Percentiles rank a stretch among this genome's conserved stretches.
Conservation (phyloP, 2,888 invertebrate genomes). For the Aphidoletes aphidimyza region DNA sequence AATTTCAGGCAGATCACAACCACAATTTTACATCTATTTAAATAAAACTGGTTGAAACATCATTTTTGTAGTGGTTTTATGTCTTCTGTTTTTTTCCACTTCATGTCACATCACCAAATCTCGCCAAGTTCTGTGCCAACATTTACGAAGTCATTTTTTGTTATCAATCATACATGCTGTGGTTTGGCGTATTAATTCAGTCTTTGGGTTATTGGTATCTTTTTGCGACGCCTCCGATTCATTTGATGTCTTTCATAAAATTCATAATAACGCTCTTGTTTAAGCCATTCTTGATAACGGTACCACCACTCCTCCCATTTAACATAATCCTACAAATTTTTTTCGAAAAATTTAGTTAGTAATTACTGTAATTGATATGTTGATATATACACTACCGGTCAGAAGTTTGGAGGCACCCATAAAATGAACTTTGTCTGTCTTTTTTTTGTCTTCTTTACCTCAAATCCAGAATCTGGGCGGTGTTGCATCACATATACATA, state of each 20-base stretch:
- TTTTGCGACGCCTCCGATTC: constrained; percentile 65
- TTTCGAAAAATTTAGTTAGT: constrained; percentile 60
- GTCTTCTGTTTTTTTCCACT: no score
- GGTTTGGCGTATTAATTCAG: constrained; percentile 61
- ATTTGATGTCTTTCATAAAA: constrained; percentile 67
- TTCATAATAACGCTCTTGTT: constrained; percentile 69
- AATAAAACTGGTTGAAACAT: background rate
- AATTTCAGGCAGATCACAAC: background rate
- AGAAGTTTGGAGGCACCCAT: no score
- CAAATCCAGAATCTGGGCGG: no score
- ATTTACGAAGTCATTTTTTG: background rate
- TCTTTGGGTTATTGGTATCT: constrained; percentile 66
- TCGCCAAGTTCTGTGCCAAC: background rate
- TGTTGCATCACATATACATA: no score
- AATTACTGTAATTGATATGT: background rate
- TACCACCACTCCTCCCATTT: constrained; percentile 98
- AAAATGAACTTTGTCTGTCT: no score
- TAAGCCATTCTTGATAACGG: constrained; percentile 87
- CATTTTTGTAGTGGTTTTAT: no score
- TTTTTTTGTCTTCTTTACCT: no score
- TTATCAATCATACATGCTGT: background rate
- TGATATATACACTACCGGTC: no score
- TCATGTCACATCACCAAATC: background rate
- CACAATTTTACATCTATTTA: background rate
- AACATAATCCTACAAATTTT: constrained; percentile 83